phyloP scores from a whole-genome alignment of 2,113 vertebrate species.

The Actinemys pallida region DNA sequence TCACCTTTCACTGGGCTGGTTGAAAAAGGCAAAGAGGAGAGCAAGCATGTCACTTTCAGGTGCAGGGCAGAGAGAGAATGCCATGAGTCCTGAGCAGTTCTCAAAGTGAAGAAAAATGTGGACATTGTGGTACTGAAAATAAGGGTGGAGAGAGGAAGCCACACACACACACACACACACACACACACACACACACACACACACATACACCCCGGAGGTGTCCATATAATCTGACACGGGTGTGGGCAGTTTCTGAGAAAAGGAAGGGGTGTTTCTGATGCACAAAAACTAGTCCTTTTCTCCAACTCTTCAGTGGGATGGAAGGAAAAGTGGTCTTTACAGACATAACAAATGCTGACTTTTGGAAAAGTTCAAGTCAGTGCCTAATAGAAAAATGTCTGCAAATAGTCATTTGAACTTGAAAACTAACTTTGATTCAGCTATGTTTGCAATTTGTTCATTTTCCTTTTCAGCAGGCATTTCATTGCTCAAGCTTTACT shows the following conservation, averaged over 20 bases:
- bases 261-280: background rate
- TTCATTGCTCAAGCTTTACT: background rate
- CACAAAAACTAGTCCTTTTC: background rate
- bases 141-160: background rate
- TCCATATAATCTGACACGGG: background rate
- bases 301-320: background rate
- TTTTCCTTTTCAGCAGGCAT: background rate
- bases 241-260: background rate
- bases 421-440: background rate
- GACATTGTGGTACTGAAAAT: background rate
- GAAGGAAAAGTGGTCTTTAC: background rate
- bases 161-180: background rate
- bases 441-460: background rate
- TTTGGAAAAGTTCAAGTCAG: background rate
- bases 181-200: background rate
- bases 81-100: background rate
- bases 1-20: background rate
- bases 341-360: background rate
- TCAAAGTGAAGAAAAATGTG: background rate
- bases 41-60: background rate
- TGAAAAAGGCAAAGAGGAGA: background rate
- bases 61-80: background rate
- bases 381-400: background rate
- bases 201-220: background rate
- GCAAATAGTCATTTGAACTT: background rate